Conservation (phyloP, 1,140 invertebrate genomes). For the Solenopsis fugax region DNA sequence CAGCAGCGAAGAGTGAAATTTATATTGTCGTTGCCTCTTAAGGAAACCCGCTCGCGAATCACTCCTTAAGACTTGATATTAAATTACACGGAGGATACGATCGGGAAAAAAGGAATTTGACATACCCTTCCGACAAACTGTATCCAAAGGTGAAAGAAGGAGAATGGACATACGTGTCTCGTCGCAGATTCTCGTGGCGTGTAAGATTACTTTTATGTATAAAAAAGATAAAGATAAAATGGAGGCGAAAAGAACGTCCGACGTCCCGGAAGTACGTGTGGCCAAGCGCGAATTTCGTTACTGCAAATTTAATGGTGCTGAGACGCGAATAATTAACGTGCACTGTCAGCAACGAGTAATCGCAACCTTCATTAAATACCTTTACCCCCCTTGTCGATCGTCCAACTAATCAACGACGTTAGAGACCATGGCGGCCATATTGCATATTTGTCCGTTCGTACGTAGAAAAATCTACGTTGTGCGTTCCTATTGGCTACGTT, state of each 20-base stretch:
- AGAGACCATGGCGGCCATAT: background rate
- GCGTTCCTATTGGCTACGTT: no score
- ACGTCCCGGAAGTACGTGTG: constrained; percentile 9
- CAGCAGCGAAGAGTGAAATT: constrained; percentile 17
- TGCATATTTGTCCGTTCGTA: background rate
- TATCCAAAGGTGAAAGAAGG: background rate
- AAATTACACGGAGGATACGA: constrained; percentile 46
- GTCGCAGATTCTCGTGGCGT: background rate
- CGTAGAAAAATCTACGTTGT: no score
- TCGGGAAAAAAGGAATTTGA: background rate
- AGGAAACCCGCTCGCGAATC: constrained; percentile 31
- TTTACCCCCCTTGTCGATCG: constrained; percentile 21
- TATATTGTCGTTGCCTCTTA: background rate
- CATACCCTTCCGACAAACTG: background rate
- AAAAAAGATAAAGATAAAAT: background rate
- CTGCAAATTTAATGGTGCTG: background rate
- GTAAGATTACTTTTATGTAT: background rate
- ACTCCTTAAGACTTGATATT: constrained; percentile 44
- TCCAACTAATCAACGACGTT: constrained; percentile 33
- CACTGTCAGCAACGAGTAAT: constrained; percentile 21
- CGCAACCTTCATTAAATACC: constrained; percentile 47
- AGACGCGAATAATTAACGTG: constrained; percentile 8
- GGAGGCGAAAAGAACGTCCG: background rate
- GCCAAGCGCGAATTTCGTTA: background rate
- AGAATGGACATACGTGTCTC: background rate